Evolutionary conservation across 2,888 invertebrate species (phyloP).

Genomic region (Criorhina ranunculi): DNA sequence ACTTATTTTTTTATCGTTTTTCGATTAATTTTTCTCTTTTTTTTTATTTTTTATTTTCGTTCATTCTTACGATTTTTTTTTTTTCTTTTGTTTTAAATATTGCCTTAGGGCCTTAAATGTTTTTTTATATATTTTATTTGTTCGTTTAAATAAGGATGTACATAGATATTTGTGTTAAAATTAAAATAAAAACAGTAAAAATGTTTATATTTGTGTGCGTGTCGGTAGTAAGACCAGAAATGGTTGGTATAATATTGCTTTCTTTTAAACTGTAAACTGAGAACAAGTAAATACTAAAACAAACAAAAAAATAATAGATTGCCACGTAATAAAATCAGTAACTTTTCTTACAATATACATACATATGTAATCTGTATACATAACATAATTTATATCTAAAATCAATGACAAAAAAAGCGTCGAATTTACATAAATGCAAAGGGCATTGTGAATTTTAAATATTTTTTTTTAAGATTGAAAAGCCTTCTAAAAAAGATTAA

Average conservation of each 20-base stretch:
- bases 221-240: conserved; percentile 7
- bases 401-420: conserved; percentile 30
- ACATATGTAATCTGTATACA: conserved; percentile 15
- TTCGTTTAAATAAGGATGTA: conserved; percentile 47
- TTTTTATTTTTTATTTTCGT: conserved; percentile 19
- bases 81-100: too few species aligned
- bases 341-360: conserved; percentile 52
- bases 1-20: conserved; percentile 28
- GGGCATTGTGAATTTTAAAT: conserved; percentile 31
- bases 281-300: conserved; percentile 23
- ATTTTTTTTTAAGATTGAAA: conserved; percentile 3
- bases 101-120: too few species aligned
- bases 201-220: background rate
- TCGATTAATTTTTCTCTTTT: conserved; percentile 22
- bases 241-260: conserved; percentile 50
- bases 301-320: conserved; percentile 62
- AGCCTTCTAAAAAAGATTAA: conserved; percentile 39
- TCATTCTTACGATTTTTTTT: conserved; percentile 19
- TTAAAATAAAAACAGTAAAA: background rate
- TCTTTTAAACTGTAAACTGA: background rate
- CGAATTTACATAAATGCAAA: conserved; percentile 52
- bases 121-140: conserved; percentile 30
- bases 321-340: conserved; percentile 63
- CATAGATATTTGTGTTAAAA: conserved; percentile 10
- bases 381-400: conserved; percentile 56